These are phyloP conservation scores for Nyleta sp. DNA, from an alignment of 2,888 invertebrate genomes.

Conservation along the genomic window DNA sequence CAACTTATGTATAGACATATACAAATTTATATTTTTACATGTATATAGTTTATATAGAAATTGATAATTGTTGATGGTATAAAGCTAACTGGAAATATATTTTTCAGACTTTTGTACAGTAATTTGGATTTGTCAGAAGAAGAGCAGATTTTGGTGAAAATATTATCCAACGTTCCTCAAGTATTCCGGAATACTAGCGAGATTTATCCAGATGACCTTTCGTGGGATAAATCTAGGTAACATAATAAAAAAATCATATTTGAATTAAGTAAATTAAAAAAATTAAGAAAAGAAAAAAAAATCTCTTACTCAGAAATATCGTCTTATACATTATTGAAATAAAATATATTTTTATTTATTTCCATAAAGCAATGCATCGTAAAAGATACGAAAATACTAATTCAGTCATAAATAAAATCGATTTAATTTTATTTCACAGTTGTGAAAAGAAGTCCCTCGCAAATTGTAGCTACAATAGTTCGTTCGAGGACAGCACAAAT, in stretches of 20 bases:
- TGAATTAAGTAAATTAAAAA: too few relatives aligned
- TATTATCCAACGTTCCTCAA: constrained; percentile 68
- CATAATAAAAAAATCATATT: neutral
- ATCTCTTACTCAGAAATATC: too few relatives aligned
- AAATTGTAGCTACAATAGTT: constrained; percentile 36
- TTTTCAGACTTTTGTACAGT: constrained; percentile 77
- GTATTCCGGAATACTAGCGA: constrained; percentile 37
- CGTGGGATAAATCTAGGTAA: constrained; percentile 48
- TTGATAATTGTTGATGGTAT: too few relatives aligned
- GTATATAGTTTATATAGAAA: neutral
- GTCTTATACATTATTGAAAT: too few relatives aligned
- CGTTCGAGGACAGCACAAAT: constrained; percentile 49
- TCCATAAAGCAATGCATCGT: too few relatives aligned
- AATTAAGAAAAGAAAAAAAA: too few relatives aligned
- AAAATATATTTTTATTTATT: constrained; percentile 2
- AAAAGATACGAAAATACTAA: too few relatives aligned
- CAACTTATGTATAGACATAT: constrained; percentile 1
- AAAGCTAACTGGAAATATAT: neutral
- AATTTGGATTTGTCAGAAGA: constrained; percentile 75
- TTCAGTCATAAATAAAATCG: too few relatives aligned
- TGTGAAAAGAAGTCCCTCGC: constrained; percentile 32
- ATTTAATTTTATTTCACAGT: constrained; percentile 28
- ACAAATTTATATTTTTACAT: neutral
- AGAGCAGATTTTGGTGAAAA: constrained; percentile 73
- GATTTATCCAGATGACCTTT: constrained; percentile 56